Conservation (phyloP, 2,113 vertebrate species). For the Mormyrus iriodes region DNA sequence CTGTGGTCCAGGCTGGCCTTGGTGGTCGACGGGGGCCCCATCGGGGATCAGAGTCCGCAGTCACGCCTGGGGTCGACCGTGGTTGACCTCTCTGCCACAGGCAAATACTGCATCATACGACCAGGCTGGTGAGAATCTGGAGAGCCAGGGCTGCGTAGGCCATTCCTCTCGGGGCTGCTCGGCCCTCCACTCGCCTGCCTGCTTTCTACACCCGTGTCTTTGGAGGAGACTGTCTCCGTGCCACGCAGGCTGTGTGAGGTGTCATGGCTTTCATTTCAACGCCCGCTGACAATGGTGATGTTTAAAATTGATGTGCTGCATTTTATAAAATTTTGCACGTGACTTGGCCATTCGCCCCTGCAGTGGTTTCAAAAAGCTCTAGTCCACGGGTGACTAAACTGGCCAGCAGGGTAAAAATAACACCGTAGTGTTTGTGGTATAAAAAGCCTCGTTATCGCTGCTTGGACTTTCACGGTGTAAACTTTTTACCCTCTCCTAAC, state of each 20-base stretch:
- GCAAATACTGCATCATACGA: slow-evolving; percentile 78
- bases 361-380: neutral
- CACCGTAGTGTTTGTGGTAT: neutral
- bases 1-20: slow-evolving; percentile 82
- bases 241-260: neutral
- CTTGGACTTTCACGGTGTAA: neutral
- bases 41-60: slow-evolving; percentile 68
- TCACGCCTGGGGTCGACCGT: slow-evolving; percentile 88
- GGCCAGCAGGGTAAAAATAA: neutral
- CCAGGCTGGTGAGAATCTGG: slow-evolving; percentile 77
- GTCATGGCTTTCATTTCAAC: neutral
- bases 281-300: neutral
- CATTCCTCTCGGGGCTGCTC: neutral
- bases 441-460: neutral
- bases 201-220: neutral
- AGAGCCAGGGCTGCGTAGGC: neutral
- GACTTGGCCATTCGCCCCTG: no score
- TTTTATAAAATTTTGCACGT: neutral
- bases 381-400: neutral
- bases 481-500: neutral
- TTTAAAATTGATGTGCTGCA: neutral
- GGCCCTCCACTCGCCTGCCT: neutral
- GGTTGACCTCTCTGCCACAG: slow-evolving; percentile 74
- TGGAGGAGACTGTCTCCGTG: neutral
- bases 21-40: slow-evolving; percentile 80